Evolutionary conservation across 2,888 invertebrate genomes (phyloP), one percentile per base, ranked within the genome.

Genomic region (Eristalis intricaria): DNA sequence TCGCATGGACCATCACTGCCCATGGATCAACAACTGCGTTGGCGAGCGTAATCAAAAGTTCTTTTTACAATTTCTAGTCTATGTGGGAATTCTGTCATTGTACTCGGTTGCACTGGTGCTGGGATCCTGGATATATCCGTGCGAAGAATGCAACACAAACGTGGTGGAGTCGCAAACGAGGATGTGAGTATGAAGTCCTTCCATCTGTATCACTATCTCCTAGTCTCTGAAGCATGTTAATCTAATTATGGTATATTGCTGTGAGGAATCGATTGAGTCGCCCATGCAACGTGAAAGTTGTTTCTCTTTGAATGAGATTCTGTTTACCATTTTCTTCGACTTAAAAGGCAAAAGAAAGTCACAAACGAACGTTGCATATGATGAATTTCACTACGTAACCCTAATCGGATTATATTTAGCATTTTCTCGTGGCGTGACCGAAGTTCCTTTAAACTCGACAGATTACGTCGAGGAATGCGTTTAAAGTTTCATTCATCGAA

Each of bases 1-100:
- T 3, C 91, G 92, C 64, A 92, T 93, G 92, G 93, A 93, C 79
- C 93, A 93, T 65, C 97, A 98, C 92, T 97, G 98, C 92, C 96
- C 97, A 5, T 97, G 97, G 97, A 97, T 98, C 66, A 98, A 98
- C 92, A 98, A 98, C 93, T 98, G 98, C 92, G 97, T 98, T 5
- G 98, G 98, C 63, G 98, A 98, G 93, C 95, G 95, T 90, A 98
- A 98, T 94, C 98, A 98, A 93, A 98, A 97, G 92, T 98, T 96
- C 93, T 98, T 98, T 93, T 95, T 98, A 89, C 97, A 98, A 91
- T 98, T 98, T 94, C 94, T 97, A 88, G 94, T 97, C 60, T 97
- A 97, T 92, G 97, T 97, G 83, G 96, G 96, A 76, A 92, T 95
- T 64, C 92, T 96, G 84, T 94, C 95, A 2, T 89, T 94, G 0